These are phyloP conservation scores for Mactra quadrangularis DNA, from an alignment of 1,140 invertebrate species.

Conservation along the genomic window DNA sequence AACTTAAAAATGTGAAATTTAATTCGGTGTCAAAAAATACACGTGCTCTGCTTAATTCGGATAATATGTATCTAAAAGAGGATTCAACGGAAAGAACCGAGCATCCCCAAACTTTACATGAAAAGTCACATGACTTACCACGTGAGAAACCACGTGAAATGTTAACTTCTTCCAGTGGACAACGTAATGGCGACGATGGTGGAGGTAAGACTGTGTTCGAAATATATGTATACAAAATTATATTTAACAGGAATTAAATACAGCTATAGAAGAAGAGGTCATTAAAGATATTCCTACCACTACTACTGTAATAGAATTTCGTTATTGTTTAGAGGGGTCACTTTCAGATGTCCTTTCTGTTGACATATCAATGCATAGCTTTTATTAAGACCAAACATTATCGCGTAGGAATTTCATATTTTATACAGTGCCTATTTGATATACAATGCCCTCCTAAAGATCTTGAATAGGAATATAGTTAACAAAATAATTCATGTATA, in stretches of 20 bases:
- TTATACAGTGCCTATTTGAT: no score
- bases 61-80: conserved; percentile 68
- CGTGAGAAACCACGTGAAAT: conserved; percentile 41
- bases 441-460: no score
- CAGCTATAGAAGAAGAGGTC: neutral
- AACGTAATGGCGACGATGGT: conserved; percentile 41
- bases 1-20: conserved; percentile 66
- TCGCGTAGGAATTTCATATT: no score
- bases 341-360: no score
- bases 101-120: conserved; percentile 12
- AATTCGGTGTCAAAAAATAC: conserved; percentile 74
- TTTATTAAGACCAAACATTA: no score
- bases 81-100: conserved; percentile 58
- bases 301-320: no score
- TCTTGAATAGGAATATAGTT: no score
- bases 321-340: no score
- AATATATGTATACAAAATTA: no score
- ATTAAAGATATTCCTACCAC: no score
- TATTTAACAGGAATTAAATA: neutral
- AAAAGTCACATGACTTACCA: conserved; percentile 36
- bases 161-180: conserved; percentile 10
- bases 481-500: no score
- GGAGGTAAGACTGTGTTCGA: conserved; percentile 27
- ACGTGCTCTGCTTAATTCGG: conserved; percentile 61
- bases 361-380: no score